Conservation (phyloP, 2,113 vertebrate species). For the Cochlearius cochlearius region DNA sequence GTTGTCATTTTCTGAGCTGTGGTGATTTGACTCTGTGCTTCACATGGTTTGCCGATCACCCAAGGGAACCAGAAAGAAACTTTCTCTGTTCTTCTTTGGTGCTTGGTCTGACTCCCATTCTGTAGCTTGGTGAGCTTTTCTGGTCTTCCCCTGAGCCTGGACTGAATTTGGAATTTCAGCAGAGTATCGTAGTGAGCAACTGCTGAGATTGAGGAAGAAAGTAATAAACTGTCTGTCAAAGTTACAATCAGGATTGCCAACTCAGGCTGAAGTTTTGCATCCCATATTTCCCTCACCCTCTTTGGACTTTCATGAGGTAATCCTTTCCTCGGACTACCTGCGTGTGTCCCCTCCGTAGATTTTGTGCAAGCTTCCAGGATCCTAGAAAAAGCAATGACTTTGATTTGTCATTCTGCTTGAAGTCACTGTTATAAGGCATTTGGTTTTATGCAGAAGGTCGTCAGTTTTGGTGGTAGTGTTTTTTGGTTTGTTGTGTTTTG, state of each 20-base stretch:
- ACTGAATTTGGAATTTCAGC: background rate
- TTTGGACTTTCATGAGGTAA: background rate
- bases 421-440: background rate
- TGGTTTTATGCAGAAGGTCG: background rate
- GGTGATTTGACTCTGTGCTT: background rate
- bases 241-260: background rate
- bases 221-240: background rate
- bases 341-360: accelerated
- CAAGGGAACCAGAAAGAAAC: background rate
- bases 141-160: background rate
- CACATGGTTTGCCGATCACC: background rate
- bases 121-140: background rate
- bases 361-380: background rate
- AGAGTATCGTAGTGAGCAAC: background rate
- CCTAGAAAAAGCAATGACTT: background rate
- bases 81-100: background rate
- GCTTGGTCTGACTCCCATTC: background rate
- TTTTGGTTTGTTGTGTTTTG: background rate
- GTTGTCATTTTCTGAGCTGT: background rate
- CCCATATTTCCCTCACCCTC: background rate
- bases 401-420: background rate
- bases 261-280: background rate
- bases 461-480: background rate
- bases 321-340: background rate
- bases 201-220: background rate